A percentile compares a stretch with the other conserved stretches of the same genome.
Conservation (phyloP, 2,113 vertebrate species). For the Protomyctophum bolini region DNA sequence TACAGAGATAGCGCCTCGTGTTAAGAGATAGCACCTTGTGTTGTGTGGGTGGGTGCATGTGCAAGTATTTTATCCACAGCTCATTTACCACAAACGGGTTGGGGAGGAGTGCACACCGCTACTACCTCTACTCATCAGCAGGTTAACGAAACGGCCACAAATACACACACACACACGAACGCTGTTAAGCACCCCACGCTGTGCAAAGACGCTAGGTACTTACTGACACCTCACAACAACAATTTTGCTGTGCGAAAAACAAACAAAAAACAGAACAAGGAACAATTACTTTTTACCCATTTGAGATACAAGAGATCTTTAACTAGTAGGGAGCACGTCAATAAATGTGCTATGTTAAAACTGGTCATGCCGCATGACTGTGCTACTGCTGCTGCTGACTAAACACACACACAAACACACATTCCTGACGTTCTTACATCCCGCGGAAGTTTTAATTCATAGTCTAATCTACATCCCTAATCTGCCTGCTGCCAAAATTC, state of each 20-base stretch:
- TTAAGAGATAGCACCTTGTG: neutral
- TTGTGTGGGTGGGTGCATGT: neutral
- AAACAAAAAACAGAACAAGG: constrained; percentile 47
- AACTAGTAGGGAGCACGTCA: constrained; percentile 9
- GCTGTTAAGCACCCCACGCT: constrained; percentile 51
- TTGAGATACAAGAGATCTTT: neutral
- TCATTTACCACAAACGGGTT: constrained; percentile 22
- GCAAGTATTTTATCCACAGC: constrained; percentile 14
- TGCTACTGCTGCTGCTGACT: constrained; percentile 1
- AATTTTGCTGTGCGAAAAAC: constrained; percentile 69
- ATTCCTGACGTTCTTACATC: constrained; percentile 49
- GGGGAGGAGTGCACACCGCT: constrained; percentile 8
- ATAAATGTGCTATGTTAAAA: constrained; percentile 4
- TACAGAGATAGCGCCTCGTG: no score
- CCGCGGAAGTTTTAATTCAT: constrained; percentile 39
- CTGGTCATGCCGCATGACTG: neutral
- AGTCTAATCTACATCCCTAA: constrained; percentile 48
- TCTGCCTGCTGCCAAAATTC: constrained; percentile 56
- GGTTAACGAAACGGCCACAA: constrained; percentile 30
- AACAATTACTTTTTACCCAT: constrained; percentile 11
- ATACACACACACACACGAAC: constrained; percentile 40
- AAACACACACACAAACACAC: constrained; percentile 2
- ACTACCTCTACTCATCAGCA: constrained; percentile 7
- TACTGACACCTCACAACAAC: constrained; percentile 84
- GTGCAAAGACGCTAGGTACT: constrained; percentile 73